phyloP scores from a whole-genome alignment of 2,113 vertebrate species.

The Megaleporinus macrocephalus region DNA sequence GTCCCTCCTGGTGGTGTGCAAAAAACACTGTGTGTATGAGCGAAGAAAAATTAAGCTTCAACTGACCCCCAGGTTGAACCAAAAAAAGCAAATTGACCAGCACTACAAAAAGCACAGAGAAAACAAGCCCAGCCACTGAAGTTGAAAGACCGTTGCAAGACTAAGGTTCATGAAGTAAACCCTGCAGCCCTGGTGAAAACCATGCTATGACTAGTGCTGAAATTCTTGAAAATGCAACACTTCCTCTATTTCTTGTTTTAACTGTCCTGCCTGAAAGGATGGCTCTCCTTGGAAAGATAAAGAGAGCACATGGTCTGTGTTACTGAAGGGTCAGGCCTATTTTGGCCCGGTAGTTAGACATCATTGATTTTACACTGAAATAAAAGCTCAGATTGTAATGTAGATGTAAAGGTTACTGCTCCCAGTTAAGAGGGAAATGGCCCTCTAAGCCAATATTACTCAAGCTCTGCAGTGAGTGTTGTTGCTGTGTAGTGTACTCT shows the following conservation, averaged over 20 bases:
- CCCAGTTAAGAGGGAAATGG: constrained; percentile 20
- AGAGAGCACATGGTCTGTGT: not conserved
- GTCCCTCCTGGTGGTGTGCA: not conserved
- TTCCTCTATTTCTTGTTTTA: not conserved
- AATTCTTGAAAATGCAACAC: not conserved
- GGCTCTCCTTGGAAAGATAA: not conserved
- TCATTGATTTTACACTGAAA: constrained; percentile 69
- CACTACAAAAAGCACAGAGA: not conserved
- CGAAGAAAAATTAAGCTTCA: not conserved
- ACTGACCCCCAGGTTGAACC: constrained; percentile 6
- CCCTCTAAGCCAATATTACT: constrained; percentile 18
- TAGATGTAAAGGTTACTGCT: constrained; percentile 54
- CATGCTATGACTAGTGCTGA: not conserved
- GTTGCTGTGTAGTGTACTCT: too few species aligned
- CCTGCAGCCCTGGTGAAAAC: not conserved
- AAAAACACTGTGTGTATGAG: not conserved
- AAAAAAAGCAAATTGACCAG: constrained; percentile 8
- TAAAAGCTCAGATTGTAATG: constrained; percentile 32
- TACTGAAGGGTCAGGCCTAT: constrained; percentile 23
- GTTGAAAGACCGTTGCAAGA: not conserved
- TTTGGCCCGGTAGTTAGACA: constrained; percentile 25
- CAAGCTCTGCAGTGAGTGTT: not conserved
- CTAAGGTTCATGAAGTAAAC: not conserved
- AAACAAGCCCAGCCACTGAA: not conserved
- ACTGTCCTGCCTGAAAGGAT: not conserved